Base-by-base conservation (phyloP, 2,888 invertebrate species). In the Epistrophe eligans region DNA sequence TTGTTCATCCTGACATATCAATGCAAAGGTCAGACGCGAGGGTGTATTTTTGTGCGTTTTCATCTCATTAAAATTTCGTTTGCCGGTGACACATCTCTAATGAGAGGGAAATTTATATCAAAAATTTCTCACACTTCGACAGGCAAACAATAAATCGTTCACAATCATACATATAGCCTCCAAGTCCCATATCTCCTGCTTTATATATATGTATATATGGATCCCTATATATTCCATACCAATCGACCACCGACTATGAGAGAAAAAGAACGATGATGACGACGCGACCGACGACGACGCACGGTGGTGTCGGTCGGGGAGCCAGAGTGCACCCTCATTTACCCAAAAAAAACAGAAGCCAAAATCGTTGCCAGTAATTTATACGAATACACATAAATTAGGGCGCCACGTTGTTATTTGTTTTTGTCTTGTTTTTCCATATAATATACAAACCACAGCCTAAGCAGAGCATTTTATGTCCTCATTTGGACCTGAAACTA, bases 61-160 rank as follows among this genome's bases (percentile, higher is more conserved):
- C 87, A 87, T 87, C 87, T 87, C 87, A 87, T 87, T 87, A 87
- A 87, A 87, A 87, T 87, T 87, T 87, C 87, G 87, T 87, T 87
- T 72, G 76, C 83, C 87, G 79, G 83, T 83, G 87, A 87, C 87
- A 87, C 87, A 87, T 79, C 83, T 83, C 87, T 87, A 87, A 87
- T 87, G 87, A 87, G 87, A 87, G 87, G 87, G 82, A 83, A 87
- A 87, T 87, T 87, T 87, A 87, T 87, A 87, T 83, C 87, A 90
- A 90, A 91, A 90, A 90, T 91, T 92, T 91, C 92, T 91, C 91
- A 92, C 92, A 92, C 91, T 92, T 91, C 91, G 91, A 90, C 91
- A 90, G 89, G 90, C 89, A 35, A 84, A 89, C 90, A 91, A 90
- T 91, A 91, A 89, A 91, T 91, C 88, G 88, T 84, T 83, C 79